These are phyloP conservation scores for Gallinago paraguaiae DNA, from an alignment of 2,113 vertebrate genomes.

Conservation along the genomic window DNA sequence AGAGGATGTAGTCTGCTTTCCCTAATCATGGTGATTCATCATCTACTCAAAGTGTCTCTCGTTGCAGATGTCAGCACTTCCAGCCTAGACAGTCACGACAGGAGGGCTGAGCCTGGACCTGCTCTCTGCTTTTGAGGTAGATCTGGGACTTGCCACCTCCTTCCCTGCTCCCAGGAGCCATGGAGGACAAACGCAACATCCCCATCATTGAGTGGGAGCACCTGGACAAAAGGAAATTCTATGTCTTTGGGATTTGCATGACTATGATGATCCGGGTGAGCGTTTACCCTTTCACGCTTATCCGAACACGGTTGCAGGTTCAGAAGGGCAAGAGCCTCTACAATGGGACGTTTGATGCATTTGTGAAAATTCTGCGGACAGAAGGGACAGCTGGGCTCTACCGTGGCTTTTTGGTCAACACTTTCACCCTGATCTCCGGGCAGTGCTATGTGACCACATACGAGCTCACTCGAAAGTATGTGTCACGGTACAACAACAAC, in stretches of 20 bases:
- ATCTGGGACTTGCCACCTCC: not conserved
- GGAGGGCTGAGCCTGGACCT: not conserved
- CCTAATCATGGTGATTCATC: accelerated
- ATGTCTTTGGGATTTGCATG: conserved; percentile 92
- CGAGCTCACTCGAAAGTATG: conserved; percentile 90
- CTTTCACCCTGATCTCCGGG: conserved; percentile 90
- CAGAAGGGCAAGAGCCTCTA: conserved; percentile 93
- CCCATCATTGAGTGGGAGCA: conserved; percentile 98
- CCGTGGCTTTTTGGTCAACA: conserved; percentile 93
- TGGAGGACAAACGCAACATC: conserved; percentile 88
- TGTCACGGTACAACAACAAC: conserved; percentile 84
- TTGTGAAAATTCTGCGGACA: conserved; percentile 87
- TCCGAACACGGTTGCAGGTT: conserved; percentile 91
- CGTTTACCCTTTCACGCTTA: conserved; percentile 92
- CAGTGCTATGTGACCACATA: conserved; percentile 97
- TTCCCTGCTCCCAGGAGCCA: not conserved
- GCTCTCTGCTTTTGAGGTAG: not conserved
- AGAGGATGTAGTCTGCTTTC: not conserved
- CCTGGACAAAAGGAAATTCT: conserved; percentile 97
- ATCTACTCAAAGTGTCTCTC: not conserved
- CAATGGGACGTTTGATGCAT: conserved; percentile 90
- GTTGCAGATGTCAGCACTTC: not conserved
- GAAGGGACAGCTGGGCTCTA: conserved; percentile 89
- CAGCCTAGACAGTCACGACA: not conserved
- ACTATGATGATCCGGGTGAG: conserved; percentile 92